Evolutionary conservation across 2,797 vertebrate species (phyloP).

Genomic region (Macropodus opercularis): DNA sequence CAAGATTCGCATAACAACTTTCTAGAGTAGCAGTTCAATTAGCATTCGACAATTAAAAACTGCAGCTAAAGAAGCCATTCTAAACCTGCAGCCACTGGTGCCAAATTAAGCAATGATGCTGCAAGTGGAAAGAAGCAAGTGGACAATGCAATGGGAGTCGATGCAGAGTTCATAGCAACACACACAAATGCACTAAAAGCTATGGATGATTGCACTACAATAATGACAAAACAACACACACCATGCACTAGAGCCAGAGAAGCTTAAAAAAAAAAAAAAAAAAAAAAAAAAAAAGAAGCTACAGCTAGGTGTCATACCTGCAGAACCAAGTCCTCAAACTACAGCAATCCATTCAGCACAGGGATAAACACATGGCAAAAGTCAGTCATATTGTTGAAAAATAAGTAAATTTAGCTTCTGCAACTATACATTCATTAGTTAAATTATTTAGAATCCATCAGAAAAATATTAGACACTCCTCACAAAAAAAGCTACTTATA

Average conservation of each 20-base stretch:
- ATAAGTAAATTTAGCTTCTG: conserved; percentile 27
- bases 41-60: conserved; percentile 13
- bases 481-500: conserved; percentile 8
- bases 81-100: conserved; percentile 46
- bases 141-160: conserved; percentile 30
- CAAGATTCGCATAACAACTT: not conserved
- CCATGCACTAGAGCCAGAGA: conserved; percentile 66
- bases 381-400: conserved; percentile 62
- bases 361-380: conserved; percentile 70
- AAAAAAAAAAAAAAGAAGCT: conserved; percentile 31
- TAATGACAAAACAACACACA: conserved; percentile 37
- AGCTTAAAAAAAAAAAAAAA: conserved; percentile 41
- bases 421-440: conserved; percentile 1
- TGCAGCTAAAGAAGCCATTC: conserved; percentile 54
- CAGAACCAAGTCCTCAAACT: conserved; percentile 86
- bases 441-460: not conserved
- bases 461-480: conserved; percentile 4
- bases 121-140: conserved; percentile 30
- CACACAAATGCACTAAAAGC: conserved; percentile 9
- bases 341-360: conserved; percentile 74
- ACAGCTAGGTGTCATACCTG: conserved; percentile 81
- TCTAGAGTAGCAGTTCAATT: not conserved
- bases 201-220: conserved; percentile 25
- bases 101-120: too few relatives aligned
- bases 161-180: not conserved